Percentiles rank a stretch among this genome's conserved stretches.
These are phyloP conservation scores for Nemapogon koenigi DNA, from an alignment of 2,888 invertebrate species.

Conservation along the genomic window DNA sequence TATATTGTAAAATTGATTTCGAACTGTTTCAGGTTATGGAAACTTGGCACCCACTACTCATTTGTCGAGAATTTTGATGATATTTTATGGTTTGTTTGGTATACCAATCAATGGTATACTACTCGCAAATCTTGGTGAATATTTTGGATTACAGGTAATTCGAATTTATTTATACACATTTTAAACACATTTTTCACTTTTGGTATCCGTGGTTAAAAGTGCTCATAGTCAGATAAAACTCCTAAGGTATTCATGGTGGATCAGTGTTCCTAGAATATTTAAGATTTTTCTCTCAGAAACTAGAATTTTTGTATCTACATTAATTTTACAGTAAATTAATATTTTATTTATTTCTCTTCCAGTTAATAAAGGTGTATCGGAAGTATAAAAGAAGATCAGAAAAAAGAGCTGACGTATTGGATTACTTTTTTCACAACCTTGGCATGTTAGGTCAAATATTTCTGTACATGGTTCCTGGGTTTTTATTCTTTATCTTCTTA, in stretches of 20 bases:
- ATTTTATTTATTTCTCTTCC: conserved; percentile 22
- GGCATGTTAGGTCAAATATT: conserved; percentile 81
- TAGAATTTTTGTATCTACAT: too few species aligned
- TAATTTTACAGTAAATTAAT: too few species aligned
- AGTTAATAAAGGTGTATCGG: conserved; percentile 81
- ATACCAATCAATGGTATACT: conserved; percentile 84
- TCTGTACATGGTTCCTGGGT: conserved; percentile 87
- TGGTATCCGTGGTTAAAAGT: too few species aligned
- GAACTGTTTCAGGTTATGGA: conserved; percentile 78
- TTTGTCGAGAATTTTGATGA: conserved; percentile 83
- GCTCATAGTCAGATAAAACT: too few species aligned
- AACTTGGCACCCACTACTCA: conserved; percentile 86
- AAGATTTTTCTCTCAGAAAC: too few species aligned
- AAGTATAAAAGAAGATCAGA: conserved; percentile 77
- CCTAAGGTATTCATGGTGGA: too few species aligned
- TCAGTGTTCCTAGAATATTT: too few species aligned
- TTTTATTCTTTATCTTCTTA: conserved; percentile 84
- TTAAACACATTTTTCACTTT: conserved; percentile 4
- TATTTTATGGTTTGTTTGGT: conserved; percentile 86
- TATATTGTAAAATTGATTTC: too few species aligned
- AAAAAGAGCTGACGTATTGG: conserved; percentile 60
- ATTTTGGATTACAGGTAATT: conserved; percentile 79
- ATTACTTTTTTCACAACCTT: conserved; percentile 71
- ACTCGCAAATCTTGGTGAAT: conserved; percentile 83
- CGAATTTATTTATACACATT: too few species aligned